phyloP scores from a whole-genome alignment of 2,113 vertebrate genomes.

The Menidia beryllina region DNA sequence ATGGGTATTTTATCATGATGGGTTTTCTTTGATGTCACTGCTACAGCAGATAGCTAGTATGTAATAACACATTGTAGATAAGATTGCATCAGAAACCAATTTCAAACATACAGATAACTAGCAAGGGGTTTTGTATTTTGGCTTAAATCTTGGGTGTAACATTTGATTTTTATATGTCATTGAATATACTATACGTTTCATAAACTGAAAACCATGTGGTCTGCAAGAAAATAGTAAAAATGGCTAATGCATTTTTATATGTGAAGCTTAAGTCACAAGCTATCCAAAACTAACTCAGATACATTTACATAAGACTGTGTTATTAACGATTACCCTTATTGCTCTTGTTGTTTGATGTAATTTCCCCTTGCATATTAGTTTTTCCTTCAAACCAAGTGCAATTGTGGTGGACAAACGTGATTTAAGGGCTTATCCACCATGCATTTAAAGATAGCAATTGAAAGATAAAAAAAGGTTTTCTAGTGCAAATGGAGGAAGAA shows the following conservation, averaged over 20 bases:
- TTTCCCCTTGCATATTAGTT: too few relatives aligned
- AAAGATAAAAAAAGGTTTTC: neutral
- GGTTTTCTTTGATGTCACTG: constrained; percentile 1
- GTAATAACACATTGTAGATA: neutral
- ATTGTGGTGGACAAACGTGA: too few relatives aligned
- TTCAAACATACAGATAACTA: neutral
- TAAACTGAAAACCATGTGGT: neutral
- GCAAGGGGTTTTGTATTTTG: neutral
- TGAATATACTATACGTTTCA: neutral
- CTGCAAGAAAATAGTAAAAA: too few relatives aligned
- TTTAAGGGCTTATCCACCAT: too few relatives aligned
- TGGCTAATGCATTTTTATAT: too few relatives aligned
- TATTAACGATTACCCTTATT: too few relatives aligned
- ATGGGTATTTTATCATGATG: constrained; percentile 1
- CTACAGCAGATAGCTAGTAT: neutral
- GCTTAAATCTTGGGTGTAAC: neutral
- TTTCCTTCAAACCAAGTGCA: too few relatives aligned
- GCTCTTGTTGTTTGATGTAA: too few relatives aligned
- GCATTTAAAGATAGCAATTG: too few relatives aligned
- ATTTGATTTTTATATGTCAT: neutral
- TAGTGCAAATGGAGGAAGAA: neutral
- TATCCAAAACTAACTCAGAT: too few relatives aligned
- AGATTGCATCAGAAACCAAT: neutral
- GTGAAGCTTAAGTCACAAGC: too few relatives aligned
- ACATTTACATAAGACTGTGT: too few relatives aligned